Conservation (phyloP, 2,888 invertebrate genomes). For the Drosophila mulleri region DNA sequence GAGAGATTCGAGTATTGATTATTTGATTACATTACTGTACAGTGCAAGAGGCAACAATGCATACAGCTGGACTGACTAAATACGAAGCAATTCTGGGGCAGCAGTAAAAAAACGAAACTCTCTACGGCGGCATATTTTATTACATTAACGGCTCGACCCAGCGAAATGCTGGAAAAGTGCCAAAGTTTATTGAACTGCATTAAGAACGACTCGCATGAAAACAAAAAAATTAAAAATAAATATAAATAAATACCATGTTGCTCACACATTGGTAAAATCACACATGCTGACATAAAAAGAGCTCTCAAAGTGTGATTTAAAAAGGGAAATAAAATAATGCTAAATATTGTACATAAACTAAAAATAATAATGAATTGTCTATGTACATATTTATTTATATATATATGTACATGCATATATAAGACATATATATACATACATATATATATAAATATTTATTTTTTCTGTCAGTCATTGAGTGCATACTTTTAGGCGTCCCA, state of each 20-base stretch:
- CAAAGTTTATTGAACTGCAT: slow-evolving; percentile 10
- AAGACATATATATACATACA: no score
- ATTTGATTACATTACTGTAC: slow-evolving; percentile 1
- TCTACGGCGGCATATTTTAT: slow-evolving; percentile 9
- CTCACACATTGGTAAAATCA: background rate
- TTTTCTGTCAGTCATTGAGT: no score
- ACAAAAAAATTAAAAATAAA: background rate
- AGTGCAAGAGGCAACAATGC: background rate
- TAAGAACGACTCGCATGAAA: slow-evolving; percentile 1
- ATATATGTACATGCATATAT: no score
- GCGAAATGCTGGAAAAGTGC: slow-evolving; percentile 8
- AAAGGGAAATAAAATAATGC: background rate
- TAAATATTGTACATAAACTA: background rate
- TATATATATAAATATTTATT: no score
- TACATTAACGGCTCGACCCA: slow-evolving; percentile 1
- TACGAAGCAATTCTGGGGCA: background rate
- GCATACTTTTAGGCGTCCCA: no score
- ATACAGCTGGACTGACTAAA: slow-evolving; percentile 1
- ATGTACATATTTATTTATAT: no score
- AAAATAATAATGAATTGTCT: background rate
- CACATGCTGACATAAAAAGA: background rate
- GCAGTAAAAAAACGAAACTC: slow-evolving; percentile 7
- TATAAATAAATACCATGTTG: no score
- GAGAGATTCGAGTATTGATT: slow-evolving; percentile 8
- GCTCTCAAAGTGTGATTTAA: background rate